A percentile compares a stretch with the other conserved stretches of the same genome.
Evolutionary conservation across 2,797 vertebrate genomes (phyloP).

Genomic region (Rhabdophis nuchalis): DNA sequence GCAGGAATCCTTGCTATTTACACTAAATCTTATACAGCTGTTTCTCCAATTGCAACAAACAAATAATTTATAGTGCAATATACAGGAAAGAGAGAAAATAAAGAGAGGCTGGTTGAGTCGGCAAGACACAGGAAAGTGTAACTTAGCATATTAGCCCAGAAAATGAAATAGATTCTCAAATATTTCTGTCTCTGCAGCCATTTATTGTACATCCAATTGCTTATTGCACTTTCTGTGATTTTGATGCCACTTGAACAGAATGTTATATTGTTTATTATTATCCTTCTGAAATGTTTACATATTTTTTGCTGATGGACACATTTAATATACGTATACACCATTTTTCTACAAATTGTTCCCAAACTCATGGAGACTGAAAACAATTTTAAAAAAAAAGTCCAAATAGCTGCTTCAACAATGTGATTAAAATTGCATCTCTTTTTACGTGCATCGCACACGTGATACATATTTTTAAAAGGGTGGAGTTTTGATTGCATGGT

Average conservation of each 20-base stretch:
- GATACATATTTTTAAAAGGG: neutral
- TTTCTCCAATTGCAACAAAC: neutral
- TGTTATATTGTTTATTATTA: neutral
- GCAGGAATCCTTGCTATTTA: neutral
- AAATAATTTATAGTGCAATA: neutral
- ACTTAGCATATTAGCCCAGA: neutral
- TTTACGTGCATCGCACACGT: neutral
- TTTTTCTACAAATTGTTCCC: neutral
- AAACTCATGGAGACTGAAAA: neutral
- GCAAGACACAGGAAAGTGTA: neutral
- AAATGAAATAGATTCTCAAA: neutral
- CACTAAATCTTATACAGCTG: neutral
- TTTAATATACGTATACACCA: neutral
- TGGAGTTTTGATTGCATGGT: neutral
- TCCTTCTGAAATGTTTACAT: neutral
- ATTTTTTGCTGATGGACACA: neutral
- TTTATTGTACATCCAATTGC: neutral
- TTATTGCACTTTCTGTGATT: neutral
- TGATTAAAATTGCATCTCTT: neutral
- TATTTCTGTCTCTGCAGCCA: neutral
- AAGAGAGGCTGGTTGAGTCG: neutral
- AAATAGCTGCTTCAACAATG: neutral
- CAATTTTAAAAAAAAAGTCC: neutral
- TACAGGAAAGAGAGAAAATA: neutral
- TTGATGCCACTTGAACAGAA: neutral